Evolutionary conservation across 2,113 vertebrate species (phyloP).

Genomic region (Amazona vittata): DNA sequence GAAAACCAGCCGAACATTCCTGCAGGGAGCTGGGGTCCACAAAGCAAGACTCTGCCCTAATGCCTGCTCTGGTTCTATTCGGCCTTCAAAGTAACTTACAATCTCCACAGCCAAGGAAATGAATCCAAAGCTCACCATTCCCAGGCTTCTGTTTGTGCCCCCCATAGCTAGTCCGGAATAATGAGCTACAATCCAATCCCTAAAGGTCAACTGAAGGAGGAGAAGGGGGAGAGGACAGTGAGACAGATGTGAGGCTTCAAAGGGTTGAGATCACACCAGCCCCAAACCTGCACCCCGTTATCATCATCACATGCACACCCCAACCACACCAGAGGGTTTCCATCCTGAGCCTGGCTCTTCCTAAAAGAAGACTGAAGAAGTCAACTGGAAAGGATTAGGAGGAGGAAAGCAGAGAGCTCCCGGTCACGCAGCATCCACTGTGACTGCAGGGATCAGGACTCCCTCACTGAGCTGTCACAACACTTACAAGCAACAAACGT

Average conservation of each 20-base stretch:
- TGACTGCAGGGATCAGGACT: background rate
- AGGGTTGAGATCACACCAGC: background rate
- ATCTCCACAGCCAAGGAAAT: background rate
- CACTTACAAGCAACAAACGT: background rate
- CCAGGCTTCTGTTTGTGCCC: background rate
- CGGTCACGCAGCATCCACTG: background rate
- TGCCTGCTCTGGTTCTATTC: background rate
- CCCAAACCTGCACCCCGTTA: background rate
- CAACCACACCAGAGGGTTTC: fast-evolving
- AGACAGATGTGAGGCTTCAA: background rate
- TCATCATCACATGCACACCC: background rate
- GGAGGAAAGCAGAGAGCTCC: background rate
- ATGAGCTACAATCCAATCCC: background rate
- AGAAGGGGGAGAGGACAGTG: background rate
- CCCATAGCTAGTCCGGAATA: background rate
- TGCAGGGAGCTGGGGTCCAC: background rate
- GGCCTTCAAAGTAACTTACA: background rate
- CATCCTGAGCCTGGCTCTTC: background rate
- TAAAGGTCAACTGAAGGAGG: background rate
- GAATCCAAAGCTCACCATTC: background rate
- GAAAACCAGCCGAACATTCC: conserved; percentile 7
- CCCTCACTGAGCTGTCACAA: fast-evolving
- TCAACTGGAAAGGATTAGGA: background rate
- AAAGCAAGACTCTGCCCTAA: background rate
- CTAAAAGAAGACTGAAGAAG: background rate